These are phyloP conservation scores for Calidris pugnax DNA, from an alignment of 2,113 vertebrate species.

Conservation along the genomic window DNA sequence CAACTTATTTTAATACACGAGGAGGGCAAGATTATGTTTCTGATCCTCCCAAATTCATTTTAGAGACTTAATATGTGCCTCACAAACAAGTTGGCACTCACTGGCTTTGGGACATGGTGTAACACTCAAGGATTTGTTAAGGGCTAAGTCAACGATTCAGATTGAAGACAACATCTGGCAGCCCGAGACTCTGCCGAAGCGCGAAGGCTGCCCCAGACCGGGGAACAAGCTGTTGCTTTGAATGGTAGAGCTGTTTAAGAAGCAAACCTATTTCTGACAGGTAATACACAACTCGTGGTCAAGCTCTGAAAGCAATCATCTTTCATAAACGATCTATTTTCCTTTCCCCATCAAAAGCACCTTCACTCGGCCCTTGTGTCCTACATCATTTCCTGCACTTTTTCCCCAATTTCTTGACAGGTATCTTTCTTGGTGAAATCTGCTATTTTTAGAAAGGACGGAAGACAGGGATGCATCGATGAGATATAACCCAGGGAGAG, in stretches of 20 bases:
- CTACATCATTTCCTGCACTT: neutral
- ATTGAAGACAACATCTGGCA: neutral
- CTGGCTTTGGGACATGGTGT: neutral
- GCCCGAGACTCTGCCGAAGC: neutral
- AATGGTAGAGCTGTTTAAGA: neutral
- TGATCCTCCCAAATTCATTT: neutral
- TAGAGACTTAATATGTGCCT: neutral
- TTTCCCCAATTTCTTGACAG: neutral
- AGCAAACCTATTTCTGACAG: neutral
- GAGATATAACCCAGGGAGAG: neutral
- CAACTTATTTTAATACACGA: neutral
- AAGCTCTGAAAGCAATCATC: neutral
- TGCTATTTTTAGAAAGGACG: neutral
- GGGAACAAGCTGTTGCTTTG: neutral
- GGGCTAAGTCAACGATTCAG: neutral
- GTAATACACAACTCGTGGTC: neutral
- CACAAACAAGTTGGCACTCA: neutral
- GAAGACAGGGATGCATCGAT: neutral
- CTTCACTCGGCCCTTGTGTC: neutral
- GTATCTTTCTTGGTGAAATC: neutral
- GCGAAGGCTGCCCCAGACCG: neutral
- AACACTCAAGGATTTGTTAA: neutral
- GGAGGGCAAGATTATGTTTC: neutral
- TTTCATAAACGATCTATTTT: neutral
- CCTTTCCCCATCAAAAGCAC: neutral